Evolutionary conservation across 2,113 vertebrate species (phyloP).

Genomic region (Nannobrachium achirus): DNA sequence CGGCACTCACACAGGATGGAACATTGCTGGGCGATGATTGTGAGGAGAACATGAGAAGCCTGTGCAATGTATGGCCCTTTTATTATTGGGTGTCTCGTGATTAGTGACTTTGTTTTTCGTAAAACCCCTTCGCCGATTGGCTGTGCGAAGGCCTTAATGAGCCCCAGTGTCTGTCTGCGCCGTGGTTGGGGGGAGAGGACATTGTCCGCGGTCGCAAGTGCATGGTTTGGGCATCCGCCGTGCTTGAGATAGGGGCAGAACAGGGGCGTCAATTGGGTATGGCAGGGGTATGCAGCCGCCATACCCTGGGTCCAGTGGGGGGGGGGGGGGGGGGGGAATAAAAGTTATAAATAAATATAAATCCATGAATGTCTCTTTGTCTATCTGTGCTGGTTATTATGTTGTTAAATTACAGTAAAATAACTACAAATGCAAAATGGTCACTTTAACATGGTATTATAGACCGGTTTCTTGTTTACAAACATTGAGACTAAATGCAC

Average conservation of each 20-base stretch:
- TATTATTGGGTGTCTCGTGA: slow-evolving; percentile 48
- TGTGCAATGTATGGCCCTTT: slow-evolving; percentile 45
- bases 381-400: too few species aligned
- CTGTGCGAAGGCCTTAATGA: slow-evolving; percentile 44
- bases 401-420: too few species aligned
- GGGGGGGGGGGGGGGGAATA: too few species aligned
- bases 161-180: slow-evolving; percentile 50
- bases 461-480: too few species aligned
- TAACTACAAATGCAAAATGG: too few species aligned
- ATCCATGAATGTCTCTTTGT: too few species aligned
- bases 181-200: slow-evolving; percentile 48
- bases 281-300: too few species aligned
- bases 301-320: too few species aligned
- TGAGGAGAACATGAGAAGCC: slow-evolving; percentile 46
- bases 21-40: slow-evolving; percentile 44
- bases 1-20: slow-evolving; percentile 29
- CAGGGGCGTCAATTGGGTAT: too few species aligned
- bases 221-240: slow-evolving; percentile 61
- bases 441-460: too few species aligned
- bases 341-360: too few species aligned
- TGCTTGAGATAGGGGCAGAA: slow-evolving; percentile 64
- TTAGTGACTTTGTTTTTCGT: slow-evolving; percentile 38
- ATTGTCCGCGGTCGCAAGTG: slow-evolving; percentile 71
- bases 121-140: slow-evolving; percentile 61
- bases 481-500: too few species aligned